phyloP scores from a whole-genome alignment of 92 coral and sea anemone species.

The Palythoa heliodiscus region DNA sequence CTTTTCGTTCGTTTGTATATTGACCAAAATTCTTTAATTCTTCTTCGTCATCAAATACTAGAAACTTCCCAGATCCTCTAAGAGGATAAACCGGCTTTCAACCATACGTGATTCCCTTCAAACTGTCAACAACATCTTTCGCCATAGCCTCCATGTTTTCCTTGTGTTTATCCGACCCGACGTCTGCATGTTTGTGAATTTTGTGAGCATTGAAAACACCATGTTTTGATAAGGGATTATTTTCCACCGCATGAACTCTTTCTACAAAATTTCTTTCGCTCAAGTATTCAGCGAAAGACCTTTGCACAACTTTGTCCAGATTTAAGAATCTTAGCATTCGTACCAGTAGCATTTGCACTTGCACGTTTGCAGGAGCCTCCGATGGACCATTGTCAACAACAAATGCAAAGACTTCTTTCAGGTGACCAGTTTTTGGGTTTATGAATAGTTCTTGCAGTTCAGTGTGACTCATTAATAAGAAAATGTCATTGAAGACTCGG shows the following conservation, averaged over 20 bases:
- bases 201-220: conserved; percentile 49
- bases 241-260: conserved; percentile 48
- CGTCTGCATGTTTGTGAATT: conserved; percentile 23
- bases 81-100: conserved; percentile 4
- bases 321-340: conserved; percentile 38
- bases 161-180: neutral
- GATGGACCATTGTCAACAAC: conserved; percentile 54
- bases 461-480: conserved; percentile 1
- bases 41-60: neutral
- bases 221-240: conserved; percentile 51
- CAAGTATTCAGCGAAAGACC: conserved; percentile 54
- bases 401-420: conserved; percentile 1
- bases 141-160: conserved; percentile 21
- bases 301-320: conserved; percentile 47
- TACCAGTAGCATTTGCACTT: conserved; percentile 53
- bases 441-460: neutral
- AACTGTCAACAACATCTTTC: conserved; percentile 1
- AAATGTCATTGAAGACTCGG: conserved; percentile 32
- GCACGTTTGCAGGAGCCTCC: conserved; percentile 39
- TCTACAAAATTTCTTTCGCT: conserved; percentile 63
- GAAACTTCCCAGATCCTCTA: neutral
- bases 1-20: neutral
- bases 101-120: conserved; percentile 1
- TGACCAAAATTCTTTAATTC: conserved; percentile 13
- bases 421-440: conserved; percentile 1